These are phyloP conservation scores for Adelognathus sp. DNA, from an alignment of 2,888 invertebrate species.

Conservation along the genomic window DNA sequence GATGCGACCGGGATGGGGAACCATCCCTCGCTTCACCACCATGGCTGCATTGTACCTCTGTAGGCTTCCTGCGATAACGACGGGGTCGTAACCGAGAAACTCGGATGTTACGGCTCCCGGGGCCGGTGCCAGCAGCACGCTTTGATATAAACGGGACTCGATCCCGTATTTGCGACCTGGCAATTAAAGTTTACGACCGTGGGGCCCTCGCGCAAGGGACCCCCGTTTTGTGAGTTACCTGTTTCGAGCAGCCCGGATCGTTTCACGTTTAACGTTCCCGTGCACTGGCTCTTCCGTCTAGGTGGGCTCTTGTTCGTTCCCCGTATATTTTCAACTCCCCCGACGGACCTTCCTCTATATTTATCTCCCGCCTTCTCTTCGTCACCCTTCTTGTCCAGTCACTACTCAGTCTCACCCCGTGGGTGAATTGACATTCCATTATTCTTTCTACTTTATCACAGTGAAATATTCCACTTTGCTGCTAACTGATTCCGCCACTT, in stretches of 20 bases:
- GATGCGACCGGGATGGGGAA: constrained; percentile 18
- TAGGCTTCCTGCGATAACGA: constrained; percentile 56
- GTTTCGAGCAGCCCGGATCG: constrained; percentile 69
- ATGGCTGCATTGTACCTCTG: constrained; percentile 39
- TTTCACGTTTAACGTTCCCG: constrained; percentile 32
- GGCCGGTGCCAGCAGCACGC: constrained; percentile 55
- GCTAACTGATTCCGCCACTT: too few relatives aligned
- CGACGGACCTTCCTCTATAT: constrained; percentile 33
- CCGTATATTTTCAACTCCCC: constrained; percentile 48
- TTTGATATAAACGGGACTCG: constrained; percentile 71
- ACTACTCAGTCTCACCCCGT: too few relatives aligned
- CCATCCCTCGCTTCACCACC: constrained; percentile 20
- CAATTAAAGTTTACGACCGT: constrained; percentile 79
- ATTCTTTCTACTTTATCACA: too few relatives aligned
- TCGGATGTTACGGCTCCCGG: constrained; percentile 62
- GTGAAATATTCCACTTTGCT: too few relatives aligned
- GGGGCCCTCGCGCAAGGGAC: constrained; percentile 49
- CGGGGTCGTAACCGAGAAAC: constrained; percentile 50
- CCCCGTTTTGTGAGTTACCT: constrained; percentile 63
- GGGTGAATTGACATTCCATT: too few relatives aligned
- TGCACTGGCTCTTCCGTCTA: constrained; percentile 38
- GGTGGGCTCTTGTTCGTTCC: constrained; percentile 44
- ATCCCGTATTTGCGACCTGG: constrained; percentile 68
- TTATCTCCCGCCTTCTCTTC: not conserved
- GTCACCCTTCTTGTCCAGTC: not conserved